Percentiles rank a stretch among this genome's conserved stretches.
Conservation (phyloP, 2,888 invertebrate species). For the Cantharis lateralis region DNA sequence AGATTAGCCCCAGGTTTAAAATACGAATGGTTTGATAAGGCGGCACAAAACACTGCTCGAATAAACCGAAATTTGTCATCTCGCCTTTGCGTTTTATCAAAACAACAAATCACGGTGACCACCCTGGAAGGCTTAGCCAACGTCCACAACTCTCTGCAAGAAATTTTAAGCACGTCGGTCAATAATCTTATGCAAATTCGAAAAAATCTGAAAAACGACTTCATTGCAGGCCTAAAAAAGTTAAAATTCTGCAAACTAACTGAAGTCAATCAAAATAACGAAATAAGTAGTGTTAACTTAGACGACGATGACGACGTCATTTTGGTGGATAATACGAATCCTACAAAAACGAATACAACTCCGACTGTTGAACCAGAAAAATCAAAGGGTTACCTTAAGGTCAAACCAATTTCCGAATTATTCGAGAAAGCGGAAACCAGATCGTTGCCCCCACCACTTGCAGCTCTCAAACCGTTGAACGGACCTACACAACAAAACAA, state of each 20-base stretch:
- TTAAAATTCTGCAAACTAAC: conserved; percentile 54
- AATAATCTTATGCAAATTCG: conserved; percentile 61
- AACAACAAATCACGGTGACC: conserved; percentile 58
- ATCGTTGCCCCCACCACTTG: neutral
- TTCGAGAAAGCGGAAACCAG: neutral
- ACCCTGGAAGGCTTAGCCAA: conserved; percentile 59
- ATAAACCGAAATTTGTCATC: conserved; percentile 62
- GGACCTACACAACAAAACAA: neutral
- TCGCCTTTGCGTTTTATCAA: conserved; percentile 60
- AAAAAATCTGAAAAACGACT: conserved; percentile 61
- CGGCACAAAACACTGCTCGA: conserved; percentile 62
- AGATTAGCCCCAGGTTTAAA: conserved; percentile 35
- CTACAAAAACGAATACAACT: neutral
- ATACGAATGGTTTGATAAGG: conserved; percentile 65
- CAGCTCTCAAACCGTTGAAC: neutral
- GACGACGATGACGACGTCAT: conserved; percentile 57
- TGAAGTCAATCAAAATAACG: neutral
- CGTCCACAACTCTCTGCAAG: conserved; percentile 62
- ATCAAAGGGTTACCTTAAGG: conserved; percentile 12
- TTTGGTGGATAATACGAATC: conserved; percentile 55
- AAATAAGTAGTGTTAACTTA: neutral
- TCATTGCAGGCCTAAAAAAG: conserved; percentile 58
- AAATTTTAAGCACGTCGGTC: conserved; percentile 60
- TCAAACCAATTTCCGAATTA: conserved; percentile 14
- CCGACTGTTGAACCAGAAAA: neutral